Evolutionary conservation across 1,140 invertebrate genomes (phyloP), one percentile per base, ranked within the genome.

Genomic region (Drosophila jambulina): DNA sequence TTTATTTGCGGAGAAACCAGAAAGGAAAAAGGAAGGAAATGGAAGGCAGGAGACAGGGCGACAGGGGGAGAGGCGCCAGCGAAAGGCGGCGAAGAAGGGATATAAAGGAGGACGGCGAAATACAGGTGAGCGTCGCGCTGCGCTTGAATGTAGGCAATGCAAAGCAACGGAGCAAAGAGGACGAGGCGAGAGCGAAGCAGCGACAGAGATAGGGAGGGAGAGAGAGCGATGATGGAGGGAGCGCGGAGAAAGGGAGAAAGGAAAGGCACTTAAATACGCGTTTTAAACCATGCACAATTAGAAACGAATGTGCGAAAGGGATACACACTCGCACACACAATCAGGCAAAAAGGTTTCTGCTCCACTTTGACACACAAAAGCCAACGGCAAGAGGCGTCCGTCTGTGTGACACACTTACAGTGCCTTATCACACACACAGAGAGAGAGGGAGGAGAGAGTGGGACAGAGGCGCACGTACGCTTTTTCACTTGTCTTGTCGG

Each of bases 1-100:
- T 81, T 85, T 85, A 68, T 81, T 85, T 85, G 64, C 68, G 75
- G 54, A 57, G 76, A 76, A 45, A 60, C 38, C 38, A 58, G 15
- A 40, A 42, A n/a, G n/a, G 23, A 13, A 46, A 48, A 48, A 10
- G 32, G 40, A 32, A n/a, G 62, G 51, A 32, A 19, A n/a, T 34
- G 25, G n/a, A 29, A 13, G 9, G 25, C 25, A 19, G 53, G 54
- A 23, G 56, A 36, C 23, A 60, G 32, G 17, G 23, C 17, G 46
- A n/a, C 25, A 27, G 48, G 48, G 13, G 25, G 4, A 19, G 12
- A 19, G 53, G 38, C 27, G 23, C 32, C 29, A 58, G 54, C 15
- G 10, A 57, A 60, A 21, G 17, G 62, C 51, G 53, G 27, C 17
- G 21, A 42, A 36, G 17, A 51, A 29, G 25, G 25, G 25, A 51